A percentile compares a stretch with the other conserved stretches of the same genome.
Conservation (phyloP, 2,888 invertebrate genomes). For the Dorcus parallelipipedus region DNA sequence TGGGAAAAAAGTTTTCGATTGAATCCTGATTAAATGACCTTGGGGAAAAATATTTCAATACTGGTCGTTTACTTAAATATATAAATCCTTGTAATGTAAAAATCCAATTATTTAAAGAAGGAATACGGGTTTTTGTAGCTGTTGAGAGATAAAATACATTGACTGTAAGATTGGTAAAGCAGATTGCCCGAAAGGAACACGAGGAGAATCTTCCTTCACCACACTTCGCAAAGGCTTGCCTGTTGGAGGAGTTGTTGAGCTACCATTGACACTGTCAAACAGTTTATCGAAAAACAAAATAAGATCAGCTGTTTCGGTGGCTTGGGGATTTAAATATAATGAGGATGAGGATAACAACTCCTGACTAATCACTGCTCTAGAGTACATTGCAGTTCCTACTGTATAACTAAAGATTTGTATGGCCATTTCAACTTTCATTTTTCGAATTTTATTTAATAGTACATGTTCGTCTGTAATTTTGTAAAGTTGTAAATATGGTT, state of each 20-base stretch:
- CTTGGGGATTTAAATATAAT: not conserved
- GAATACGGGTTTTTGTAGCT: not conserved
- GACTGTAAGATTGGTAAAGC: not conserved
- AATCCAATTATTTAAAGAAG: constrained; percentile 6
- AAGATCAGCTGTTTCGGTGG: constrained; percentile 2
- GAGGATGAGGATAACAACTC: not conserved
- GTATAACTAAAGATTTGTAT: too few relatives aligned
- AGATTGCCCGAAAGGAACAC: not conserved
- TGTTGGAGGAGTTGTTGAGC: not conserved
- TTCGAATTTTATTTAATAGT: too few relatives aligned
- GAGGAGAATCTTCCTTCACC: not conserved
- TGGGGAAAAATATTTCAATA: not conserved
- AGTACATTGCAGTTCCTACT: not conserved
- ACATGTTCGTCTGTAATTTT: too few relatives aligned
- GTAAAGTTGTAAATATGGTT: too few relatives aligned
- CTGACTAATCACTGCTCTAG: not conserved
- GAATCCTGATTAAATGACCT: constrained; percentile 8
- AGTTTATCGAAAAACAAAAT: not conserved
- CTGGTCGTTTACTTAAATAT: not conserved
- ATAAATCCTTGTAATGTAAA: constrained; percentile 4
- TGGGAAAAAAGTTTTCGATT: constrained; percentile 5
- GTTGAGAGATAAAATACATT: not conserved
- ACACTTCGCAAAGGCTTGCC: not conserved
- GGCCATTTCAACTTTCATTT: too few relatives aligned
- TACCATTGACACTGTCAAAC: constrained; percentile 10